Conservation (phyloP, 2,888 invertebrate species). For the Lithophane semibrunnea region DNA sequence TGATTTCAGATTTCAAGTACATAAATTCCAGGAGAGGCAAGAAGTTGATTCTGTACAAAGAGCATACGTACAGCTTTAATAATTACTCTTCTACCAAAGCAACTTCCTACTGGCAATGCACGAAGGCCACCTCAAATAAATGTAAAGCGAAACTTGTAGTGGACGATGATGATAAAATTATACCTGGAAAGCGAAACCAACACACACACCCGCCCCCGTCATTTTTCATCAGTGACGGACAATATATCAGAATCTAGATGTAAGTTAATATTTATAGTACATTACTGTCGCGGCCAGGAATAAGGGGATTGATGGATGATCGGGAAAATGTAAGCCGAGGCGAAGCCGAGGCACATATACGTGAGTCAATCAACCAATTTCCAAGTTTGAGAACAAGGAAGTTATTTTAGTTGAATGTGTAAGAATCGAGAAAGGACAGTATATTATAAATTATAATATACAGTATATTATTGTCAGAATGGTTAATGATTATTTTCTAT, state of each 20-base stretch:
- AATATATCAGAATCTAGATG: conserved; percentile 23
- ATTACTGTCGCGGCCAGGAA: too few species aligned
- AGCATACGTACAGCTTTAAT: conserved; percentile 22
- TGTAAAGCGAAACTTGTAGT: conserved; percentile 34
- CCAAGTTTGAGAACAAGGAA: not conserved
- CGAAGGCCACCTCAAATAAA: not conserved
- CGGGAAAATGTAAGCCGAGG: too few species aligned
- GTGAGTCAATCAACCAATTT: too few species aligned
- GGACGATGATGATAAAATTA: conserved; percentile 1
- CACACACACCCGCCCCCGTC: conserved; percentile 17
- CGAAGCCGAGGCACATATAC: too few species aligned
- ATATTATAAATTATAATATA: too few species aligned
- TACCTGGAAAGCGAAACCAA: not conserved
- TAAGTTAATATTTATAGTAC: not conserved
- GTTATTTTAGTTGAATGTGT: not conserved
- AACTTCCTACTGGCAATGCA: conserved; percentile 23
- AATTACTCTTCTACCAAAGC: conserved; percentile 16
- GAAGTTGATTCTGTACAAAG: conserved; percentile 24
- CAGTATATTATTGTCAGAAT: not conserved
- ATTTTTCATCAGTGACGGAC: conserved; percentile 10
- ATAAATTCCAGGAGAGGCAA: conserved; percentile 32
- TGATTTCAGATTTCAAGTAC: conserved; percentile 33
- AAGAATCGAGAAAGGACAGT: not conserved
- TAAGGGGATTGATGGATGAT: too few species aligned
- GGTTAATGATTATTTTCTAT: too few species aligned